Evolutionary conservation across 2,888 invertebrate genomes (phyloP).

Genomic region (Meloe dianella): DNA sequence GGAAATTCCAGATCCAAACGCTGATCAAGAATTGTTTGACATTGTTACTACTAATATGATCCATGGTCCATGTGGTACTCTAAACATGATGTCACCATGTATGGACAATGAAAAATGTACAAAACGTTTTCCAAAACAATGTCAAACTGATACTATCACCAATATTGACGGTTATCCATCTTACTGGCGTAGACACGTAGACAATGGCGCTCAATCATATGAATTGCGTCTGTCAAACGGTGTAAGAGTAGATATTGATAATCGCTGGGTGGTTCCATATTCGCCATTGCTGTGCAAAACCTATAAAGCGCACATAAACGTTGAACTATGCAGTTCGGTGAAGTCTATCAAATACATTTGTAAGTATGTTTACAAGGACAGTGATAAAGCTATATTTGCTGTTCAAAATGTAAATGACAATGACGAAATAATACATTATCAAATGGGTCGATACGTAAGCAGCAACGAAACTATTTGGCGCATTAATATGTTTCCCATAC

Average conservation of each 20-base stretch:
- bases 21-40: slow-evolving; percentile 43
- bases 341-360: slow-evolving; percentile 56
- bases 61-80: slow-evolving; percentile 57
- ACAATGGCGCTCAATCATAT: slow-evolving; percentile 9
- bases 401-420: slow-evolving; percentile 9
- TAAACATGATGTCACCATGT: slow-evolving; percentile 45
- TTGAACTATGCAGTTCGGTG: slow-evolving; percentile 56
- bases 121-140: slow-evolving; percentile 38
- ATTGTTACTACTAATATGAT: slow-evolving; percentile 54
- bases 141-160: slow-evolving; percentile 29
- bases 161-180: slow-evolving; percentile 29
- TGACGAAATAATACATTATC: slow-evolving; percentile 27
- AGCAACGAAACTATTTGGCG: slow-evolving; percentile 45
- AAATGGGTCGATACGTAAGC: slow-evolving; percentile 42
- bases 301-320: slow-evolving; percentile 54
- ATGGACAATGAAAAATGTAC: slow-evolving; percentile 53
- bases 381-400: slow-evolving; percentile 40
- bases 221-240: background rate
- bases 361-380: slow-evolving; percentile 58
- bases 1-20: slow-evolving; percentile 46
- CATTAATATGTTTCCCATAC: slow-evolving; percentile 35
- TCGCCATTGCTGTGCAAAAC: slow-evolving; percentile 29
- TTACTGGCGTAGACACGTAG: slow-evolving; percentile 13
- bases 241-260: background rate
- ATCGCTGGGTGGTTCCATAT: background rate